Base-by-base conservation (phyloP, 2,113 vertebrate species). In the Eulemur rufifrons region DNA sequence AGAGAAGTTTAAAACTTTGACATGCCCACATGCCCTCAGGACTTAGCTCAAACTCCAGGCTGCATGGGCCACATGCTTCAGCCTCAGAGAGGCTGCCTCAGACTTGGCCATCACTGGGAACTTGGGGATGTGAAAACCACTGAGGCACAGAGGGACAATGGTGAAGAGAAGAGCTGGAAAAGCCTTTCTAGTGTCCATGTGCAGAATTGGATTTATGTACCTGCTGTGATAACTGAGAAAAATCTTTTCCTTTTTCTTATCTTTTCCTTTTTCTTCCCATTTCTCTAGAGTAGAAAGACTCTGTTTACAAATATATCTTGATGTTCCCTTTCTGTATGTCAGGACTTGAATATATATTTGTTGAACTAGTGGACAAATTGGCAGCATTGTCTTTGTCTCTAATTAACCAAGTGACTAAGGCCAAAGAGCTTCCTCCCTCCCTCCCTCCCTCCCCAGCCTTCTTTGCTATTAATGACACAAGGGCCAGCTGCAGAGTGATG, bases 401-500 rank as follows among this genome's bases (percentile, higher is more conserved):
- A 92, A 89, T 95, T 95, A 94, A 83, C 83, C 23, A 91, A 97
- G 39, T 91, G 50, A 83, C 82, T 71, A 91, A 95, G 78, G 89
- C 86, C 93, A 94, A 84, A 39, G 12, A 68, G 61, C 29, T 39
- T 54, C 81, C 56, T 45, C 34, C 37, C n/a, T 93, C 34, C 42
- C n/a, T 93, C 34, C 42, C 34, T 95, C 17, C 14, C 81, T 96
- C 63, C 37, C 54, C 39, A 82, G 81, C 10, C 56, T 88, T 63
- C 20, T 50, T 96, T 78, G 56, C 74, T 97, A 78, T 95, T 93
- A 96, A 95, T 71, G 92, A 73, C 56, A 89, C 20, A 80, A 86
- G 20, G 50, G 56, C 47, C 69, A 81, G 80, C 56, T 91, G 86
- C 64, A 86, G 61, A 94, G 50, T 74, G 87, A 84, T 76, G 23